Base-by-base conservation (phyloP, 2,797 vertebrate species). In the Tragopan temminckii region DNA sequence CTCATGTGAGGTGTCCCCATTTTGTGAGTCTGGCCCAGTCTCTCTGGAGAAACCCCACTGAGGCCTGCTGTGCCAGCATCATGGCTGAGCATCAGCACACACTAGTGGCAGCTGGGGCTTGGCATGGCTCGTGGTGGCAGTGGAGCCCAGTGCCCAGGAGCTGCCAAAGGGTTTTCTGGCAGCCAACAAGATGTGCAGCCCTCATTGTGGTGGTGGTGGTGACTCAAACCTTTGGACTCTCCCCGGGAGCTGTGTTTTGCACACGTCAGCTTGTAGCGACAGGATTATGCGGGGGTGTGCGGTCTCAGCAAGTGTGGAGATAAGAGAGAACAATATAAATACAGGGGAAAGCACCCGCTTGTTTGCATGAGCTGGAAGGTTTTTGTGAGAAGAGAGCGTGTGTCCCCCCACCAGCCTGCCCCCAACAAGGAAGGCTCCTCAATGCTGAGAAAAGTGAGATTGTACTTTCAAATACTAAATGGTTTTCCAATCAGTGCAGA, bases 401-500 rank as follows among this genome's bases (percentile, higher is more conserved):
- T 55, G 57, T 29, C 57, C 52, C 33, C 45, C 50, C 50, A 2
- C 13, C 82, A 77, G 9, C 66, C 80, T 7, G 0, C 81, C 72
- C 86, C 74, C 46, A 48, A 25, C 46, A 48, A 24, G 46, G 46
- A 48, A 88, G 87, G 85, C 79, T 91, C 50, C 74, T 90, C 69
- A 91, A 19, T 61, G 71, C 94, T 92, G 89, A 88, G 93, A 83
- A 95, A 68, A 88, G 71, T 88, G 87, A 85, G 88, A 93, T 91
- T 93, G 80, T 85, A 53, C 91, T 95, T 89, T 59, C 90, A 95
- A 66, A 83, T 93, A 91, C 92, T 68, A 93, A 88, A 70, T 89
- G 68, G 59, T 88, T 96, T 96, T 75, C 70, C 87, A 95, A 52
- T 94, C 85, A 70, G 69, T 53, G 29, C 72, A 70, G 86, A 82